Evolutionary conservation across 2,797 vertebrate genomes (phyloP).

Genomic region (Acrossocheilus wenchowensis): DNA sequence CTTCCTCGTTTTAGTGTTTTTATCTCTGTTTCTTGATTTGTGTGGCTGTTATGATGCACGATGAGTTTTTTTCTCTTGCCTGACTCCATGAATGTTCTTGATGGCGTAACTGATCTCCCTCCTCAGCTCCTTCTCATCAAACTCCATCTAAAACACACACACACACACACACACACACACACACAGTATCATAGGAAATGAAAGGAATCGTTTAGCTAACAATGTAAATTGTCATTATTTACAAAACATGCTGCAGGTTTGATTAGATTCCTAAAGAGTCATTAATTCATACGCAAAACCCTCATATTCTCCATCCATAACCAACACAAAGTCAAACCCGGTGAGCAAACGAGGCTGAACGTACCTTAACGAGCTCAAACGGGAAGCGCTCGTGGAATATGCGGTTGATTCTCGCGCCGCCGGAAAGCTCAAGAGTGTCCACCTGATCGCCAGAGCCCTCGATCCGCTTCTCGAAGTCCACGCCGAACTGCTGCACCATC

Average conservation of each 20-base stretch:
- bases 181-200: background rate
- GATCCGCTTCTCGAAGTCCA: constrained; percentile 97
- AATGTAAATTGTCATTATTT: background rate
- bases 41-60: background rate
- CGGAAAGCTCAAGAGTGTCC: constrained; percentile 92
- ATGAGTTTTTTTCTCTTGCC: constrained; percentile 75
- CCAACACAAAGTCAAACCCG: background rate
- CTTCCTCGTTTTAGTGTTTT: too few species aligned
- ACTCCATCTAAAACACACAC: constrained; percentile 88
- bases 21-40: background rate
- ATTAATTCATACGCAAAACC: background rate
- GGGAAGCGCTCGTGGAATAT: constrained; percentile 95
- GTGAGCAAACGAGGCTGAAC: background rate
- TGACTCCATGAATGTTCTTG: constrained; percentile 97
- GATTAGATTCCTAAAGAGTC: background rate
- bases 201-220: background rate
- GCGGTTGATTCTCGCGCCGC: constrained; percentile 93
- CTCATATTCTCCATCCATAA: background rate
- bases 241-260: background rate
- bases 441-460: constrained; percentile 96
- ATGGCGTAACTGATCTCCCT: constrained; percentile 97
- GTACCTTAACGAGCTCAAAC: constrained; percentile 92
- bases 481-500: constrained; percentile 97
- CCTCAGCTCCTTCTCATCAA: constrained; percentile 94
- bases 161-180: too few species aligned